Conservation (phyloP, 2,113 vertebrate species). For the Sakesphorus luctuosus region DNA sequence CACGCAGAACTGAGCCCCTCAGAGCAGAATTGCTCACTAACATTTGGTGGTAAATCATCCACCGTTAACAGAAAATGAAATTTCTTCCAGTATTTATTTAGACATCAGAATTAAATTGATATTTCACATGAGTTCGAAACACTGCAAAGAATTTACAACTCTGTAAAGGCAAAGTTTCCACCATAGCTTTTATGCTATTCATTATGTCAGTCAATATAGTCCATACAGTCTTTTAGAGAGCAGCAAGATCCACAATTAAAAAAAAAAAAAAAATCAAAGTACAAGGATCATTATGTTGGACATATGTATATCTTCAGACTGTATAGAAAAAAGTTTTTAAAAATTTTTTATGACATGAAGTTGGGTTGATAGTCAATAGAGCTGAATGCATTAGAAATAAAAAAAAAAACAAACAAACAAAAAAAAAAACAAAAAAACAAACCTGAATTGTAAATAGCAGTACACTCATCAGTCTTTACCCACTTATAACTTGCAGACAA, state of each 20-base stretch:
- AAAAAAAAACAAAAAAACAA: too few species aligned
- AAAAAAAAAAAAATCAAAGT: neutral
- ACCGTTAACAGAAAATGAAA: neutral
- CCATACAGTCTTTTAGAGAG: neutral
- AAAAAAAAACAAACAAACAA: neutral
- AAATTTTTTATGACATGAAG: neutral
- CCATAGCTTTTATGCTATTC: neutral
- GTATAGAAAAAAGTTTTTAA: neutral
- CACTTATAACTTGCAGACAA: neutral
- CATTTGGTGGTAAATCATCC: too few species aligned
- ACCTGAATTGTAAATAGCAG: neutral
- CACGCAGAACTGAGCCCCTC: too few species aligned
- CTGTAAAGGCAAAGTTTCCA: neutral
- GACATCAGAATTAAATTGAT: neutral
- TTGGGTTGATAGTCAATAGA: neutral
- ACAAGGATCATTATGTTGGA: neutral
- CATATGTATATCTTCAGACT: neutral
- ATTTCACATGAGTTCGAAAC: neutral
- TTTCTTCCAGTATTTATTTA: neutral
- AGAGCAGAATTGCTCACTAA: too few species aligned
- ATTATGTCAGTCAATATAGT: neutral
- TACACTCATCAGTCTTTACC: neutral
- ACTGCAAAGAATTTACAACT: neutral
- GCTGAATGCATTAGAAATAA: neutral
- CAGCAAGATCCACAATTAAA: accelerated